Evolutionary conservation across 1,140 invertebrate genomes (phyloP), one percentile per base, ranked within the genome.

Genomic region (Drosophila nigrodunni): DNA sequence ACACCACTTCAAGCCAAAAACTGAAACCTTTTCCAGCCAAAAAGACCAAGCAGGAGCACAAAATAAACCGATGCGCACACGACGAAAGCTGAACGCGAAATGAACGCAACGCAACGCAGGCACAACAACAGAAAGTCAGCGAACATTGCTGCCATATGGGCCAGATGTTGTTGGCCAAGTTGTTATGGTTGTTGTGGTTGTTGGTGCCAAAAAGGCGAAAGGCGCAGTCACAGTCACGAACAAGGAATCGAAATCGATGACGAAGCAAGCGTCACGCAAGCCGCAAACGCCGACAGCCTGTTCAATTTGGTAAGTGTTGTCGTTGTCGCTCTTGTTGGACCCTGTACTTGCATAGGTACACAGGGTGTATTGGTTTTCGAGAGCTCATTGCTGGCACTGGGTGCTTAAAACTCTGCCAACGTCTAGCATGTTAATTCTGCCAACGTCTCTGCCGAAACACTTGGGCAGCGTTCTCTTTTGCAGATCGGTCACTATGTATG

Each of bases 251-350:
- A 41, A 79, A 77, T 80, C 82, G 83, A 88, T 88, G 85, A 88
- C 83, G 80, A 88, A 78, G 85, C 83, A 68, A 30, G 66, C 73
- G 60, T 64, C 73, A 76, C 77, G 64, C 58, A 80, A 73, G 55
- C 77, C 61, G 41, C 41, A 43, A 41, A 41, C 66, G 59, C 78
- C 58, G 57, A 59, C 72, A 57, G 50, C 62, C 72, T 88, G 77
- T 79, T 88, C 85, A 88, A 88, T 88, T 88, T 88, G 74, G 85
- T 80, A 88, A 89, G 83, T 88, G 83, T 87, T 77, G 77, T 66
- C 80, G 60, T 73, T 71, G 55, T 60, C 49, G 72, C 41, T 67
- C 10, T 25, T 11, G 44, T 21, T 47, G 21, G 10, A 30, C 43
- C 41, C 50, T 11, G 47, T 54, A 4, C 25, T 5, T 30, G 25